phyloP scores from a whole-genome alignment of 2,113 vertebrate species.

The Odobenus rosmarus region DNA sequence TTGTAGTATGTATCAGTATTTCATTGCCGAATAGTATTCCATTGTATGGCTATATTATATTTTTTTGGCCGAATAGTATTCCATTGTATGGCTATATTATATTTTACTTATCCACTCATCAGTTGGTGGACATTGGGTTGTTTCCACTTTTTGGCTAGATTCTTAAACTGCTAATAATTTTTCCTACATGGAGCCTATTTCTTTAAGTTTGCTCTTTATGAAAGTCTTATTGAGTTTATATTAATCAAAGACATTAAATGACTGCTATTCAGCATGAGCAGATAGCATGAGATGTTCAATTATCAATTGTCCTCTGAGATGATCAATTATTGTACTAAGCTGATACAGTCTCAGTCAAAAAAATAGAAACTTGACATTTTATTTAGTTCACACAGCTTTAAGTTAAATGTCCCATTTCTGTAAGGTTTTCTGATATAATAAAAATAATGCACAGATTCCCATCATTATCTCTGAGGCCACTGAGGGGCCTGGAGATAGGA shows the following conservation, averaged over 20 bases:
- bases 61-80: conserved; percentile 42
- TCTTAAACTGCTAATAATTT: conserved; percentile 20
- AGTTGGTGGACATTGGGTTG: neutral
- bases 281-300: conserved; percentile 24
- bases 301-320: conserved; percentile 17
- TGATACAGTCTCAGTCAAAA: neutral
- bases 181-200: neutral
- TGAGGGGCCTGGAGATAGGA: conserved; percentile 31
- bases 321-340: neutral
- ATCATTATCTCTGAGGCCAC: conserved; percentile 8
- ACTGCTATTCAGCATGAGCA: conserved; percentile 27
- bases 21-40: conserved; percentile 12
- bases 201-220: neutral
- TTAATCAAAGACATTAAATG: conserved; percentile 44
- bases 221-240: conserved; percentile 49
- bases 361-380: conserved; percentile 18
- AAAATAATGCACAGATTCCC: conserved; percentile 37
- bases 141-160: neutral
- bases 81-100: neutral
- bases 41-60: neutral
- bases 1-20: neutral
- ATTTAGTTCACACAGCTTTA: conserved; percentile 14
- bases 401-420: conserved; percentile 35
- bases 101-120: neutral
- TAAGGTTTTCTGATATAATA: conserved; percentile 37